Evolutionary conservation across 2,888 invertebrate genomes (phyloP), one percentile per base, ranked within the genome.

Genomic region (Didymodactylos carnosus): DNA sequence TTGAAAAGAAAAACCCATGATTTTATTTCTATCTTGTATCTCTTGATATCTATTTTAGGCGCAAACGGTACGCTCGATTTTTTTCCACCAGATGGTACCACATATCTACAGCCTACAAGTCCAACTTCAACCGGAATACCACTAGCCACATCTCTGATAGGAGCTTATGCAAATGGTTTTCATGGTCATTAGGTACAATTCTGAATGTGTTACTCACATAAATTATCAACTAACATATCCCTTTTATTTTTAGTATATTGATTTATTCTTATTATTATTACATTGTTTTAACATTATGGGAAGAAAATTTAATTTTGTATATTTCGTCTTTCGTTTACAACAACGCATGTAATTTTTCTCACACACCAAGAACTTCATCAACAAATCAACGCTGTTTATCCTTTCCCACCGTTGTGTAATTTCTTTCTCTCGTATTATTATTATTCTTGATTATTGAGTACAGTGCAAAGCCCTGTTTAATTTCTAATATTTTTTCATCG

Each of bases 381-480:
- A 35, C 35, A 62, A 35, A 14, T 49, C 25, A 23, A 49, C 49
- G 10, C 49, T 49, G 35, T n/a, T n/a, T n/a, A n/a, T 35, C 19
- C 35, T 10, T 25, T 23, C 25, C 19, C 25, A 25, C 23, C 19
- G 25, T 23, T 49, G 25, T 49, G 49, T 25, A 35, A 2, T 51
- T 27, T 51, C 14, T 51, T 14, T 25, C 14, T 53, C 35, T 62
- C 29, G 62, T 62, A 62, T 62, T 62, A 62, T 62, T 35, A 62
- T 62, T n/a, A n/a, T n/a, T n/a, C n/a, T n/a, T n/a, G n/a, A n/a
- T n/a, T n/a, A n/a, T 35, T 35, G 62, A 62, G 29, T 62, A 62
- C 62, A 62, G 62, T 62, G 62, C 62, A 62, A 62, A 62, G 62
- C 62, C 62, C 62, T 62, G 62, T 62, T 62, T 62, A 62, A 62